A percentile compares a stretch with the other conserved stretches of the same genome.
These are phyloP conservation scores for Onychorhynchus coronatus DNA, from an alignment of 2,113 vertebrate genomes.

Conservation along the genomic window DNA sequence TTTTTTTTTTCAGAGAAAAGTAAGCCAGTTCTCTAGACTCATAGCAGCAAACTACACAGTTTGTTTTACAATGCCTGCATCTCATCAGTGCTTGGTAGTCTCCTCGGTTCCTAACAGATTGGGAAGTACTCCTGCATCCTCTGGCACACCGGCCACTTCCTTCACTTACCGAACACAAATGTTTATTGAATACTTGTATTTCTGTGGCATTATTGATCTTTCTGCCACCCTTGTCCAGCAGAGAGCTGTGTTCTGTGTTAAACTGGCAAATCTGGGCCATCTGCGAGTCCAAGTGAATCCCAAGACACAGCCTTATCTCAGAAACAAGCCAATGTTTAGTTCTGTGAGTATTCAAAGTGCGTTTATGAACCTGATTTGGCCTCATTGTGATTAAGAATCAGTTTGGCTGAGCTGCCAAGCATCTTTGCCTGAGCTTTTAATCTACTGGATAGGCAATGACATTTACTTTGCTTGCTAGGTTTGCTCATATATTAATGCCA, in stretches of 20 bases:
- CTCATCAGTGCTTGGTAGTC: constrained; percentile 1
- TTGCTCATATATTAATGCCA: not conserved
- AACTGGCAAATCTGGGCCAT: not conserved
- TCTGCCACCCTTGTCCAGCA: constrained; percentile 12
- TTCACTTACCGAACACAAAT: not conserved
- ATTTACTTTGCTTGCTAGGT: not conserved
- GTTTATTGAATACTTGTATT: not conserved
- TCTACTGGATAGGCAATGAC: not conserved
- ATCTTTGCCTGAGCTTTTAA: not conserved
- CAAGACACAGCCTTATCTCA: not conserved
- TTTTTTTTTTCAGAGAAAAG: not conserved
- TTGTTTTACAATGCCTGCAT: constrained; percentile 1
- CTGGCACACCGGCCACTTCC: not conserved
- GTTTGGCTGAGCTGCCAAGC: not conserved
- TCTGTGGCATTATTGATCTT: constrained; percentile 8
- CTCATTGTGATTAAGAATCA: not conserved
- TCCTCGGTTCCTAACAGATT: not conserved
- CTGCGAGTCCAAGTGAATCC: not conserved
- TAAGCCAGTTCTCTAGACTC: not conserved
- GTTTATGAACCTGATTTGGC: not conserved
- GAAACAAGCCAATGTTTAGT: not conserved
- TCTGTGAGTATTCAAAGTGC: not conserved
- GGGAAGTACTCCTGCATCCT: not conserved
- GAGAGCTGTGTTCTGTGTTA: not conserved
- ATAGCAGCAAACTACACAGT: not conserved